Percentiles rank a stretch among this genome's conserved stretches.
Conservation (phyloP, 2,888 invertebrate species). For the Spatulosminthurus flaviceps region DNA sequence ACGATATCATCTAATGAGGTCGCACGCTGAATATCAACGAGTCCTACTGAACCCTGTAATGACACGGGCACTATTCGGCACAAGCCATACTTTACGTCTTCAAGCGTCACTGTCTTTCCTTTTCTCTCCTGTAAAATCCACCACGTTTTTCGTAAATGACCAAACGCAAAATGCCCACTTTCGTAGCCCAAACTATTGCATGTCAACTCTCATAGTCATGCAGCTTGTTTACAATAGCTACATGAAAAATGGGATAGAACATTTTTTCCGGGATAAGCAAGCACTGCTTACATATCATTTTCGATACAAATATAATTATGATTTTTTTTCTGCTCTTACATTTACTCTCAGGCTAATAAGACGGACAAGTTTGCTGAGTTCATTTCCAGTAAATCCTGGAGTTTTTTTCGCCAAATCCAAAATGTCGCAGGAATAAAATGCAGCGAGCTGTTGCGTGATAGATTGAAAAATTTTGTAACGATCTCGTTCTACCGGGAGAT, state of each 20-base stretch:
- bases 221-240: too few species aligned
- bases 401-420: slow-evolving; percentile 68
- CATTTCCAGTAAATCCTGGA: slow-evolving; percentile 72
- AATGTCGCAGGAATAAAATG: slow-evolving; percentile 51
- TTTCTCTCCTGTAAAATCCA: slow-evolving; percentile 52
- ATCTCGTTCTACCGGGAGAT: slow-evolving; percentile 63
- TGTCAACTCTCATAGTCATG: too few species aligned
- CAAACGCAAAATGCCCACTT: too few species aligned
- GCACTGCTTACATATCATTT: slow-evolving; percentile 16
- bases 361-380: slow-evolving; percentile 69
- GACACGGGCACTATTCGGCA: slow-evolving; percentile 67
- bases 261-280: background rate
- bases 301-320: too few species aligned
- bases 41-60: slow-evolving; percentile 68
- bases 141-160: too few species aligned
- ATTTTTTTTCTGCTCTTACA: too few species aligned
- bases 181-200: too few species aligned
- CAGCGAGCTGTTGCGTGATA: slow-evolving; percentile 48
- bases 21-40: slow-evolving; percentile 66
- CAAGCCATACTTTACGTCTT: slow-evolving; percentile 64
- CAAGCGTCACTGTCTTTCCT: slow-evolving; percentile 45
- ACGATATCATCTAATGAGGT: slow-evolving; percentile 69
- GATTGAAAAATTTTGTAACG: slow-evolving; percentile 67
- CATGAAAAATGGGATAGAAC: slow-evolving; percentile 8
- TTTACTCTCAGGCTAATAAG: slow-evolving; percentile 64